These are phyloP conservation scores for Dysdera silvatica DNA, from an alignment of 1,140 invertebrate species.

Conservation along the genomic window DNA sequence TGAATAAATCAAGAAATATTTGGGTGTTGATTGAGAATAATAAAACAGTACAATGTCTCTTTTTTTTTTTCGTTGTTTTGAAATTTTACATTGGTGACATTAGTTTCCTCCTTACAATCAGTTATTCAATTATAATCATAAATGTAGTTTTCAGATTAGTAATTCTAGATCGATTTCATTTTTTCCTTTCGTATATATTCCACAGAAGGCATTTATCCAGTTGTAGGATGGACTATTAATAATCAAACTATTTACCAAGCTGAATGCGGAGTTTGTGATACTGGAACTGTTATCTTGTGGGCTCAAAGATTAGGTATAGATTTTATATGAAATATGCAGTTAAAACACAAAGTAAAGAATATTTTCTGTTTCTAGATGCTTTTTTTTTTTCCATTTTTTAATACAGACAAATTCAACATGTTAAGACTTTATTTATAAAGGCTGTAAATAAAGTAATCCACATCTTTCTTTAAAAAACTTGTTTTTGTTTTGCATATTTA, in stretches of 20 bases:
- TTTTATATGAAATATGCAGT: too few relatives aligned
- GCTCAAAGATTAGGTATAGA: slow-evolving; percentile 60
- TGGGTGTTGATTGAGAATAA: too few relatives aligned
- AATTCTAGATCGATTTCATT: neutral
- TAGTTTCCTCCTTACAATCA: neutral
- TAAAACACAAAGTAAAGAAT: too few relatives aligned
- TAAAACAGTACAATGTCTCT: neutral
- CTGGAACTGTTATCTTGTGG: slow-evolving; percentile 81
- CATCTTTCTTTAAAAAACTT: too few relatives aligned
- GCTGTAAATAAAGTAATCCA: too few relatives aligned
- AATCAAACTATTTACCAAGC: slow-evolving; percentile 61
- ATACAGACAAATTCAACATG: too few relatives aligned
- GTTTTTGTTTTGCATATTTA: too few relatives aligned
- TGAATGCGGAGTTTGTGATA: slow-evolving; percentile 78
- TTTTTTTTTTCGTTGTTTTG: neutral
- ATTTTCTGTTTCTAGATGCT: too few relatives aligned
- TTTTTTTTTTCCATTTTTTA: too few relatives aligned
- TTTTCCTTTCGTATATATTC: slow-evolving; percentile 28
- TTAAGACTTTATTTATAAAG: too few relatives aligned
- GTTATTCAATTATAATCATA: neutral
- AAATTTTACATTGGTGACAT: neutral
- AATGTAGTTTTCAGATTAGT: neutral
- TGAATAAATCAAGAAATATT: too few relatives aligned
- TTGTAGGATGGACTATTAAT: slow-evolving; percentile 65
- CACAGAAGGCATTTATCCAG: slow-evolving; percentile 81